Evolutionary conservation across 1,140 invertebrate genomes (phyloP).

Genomic region (Berghia stephanieae): DNA sequence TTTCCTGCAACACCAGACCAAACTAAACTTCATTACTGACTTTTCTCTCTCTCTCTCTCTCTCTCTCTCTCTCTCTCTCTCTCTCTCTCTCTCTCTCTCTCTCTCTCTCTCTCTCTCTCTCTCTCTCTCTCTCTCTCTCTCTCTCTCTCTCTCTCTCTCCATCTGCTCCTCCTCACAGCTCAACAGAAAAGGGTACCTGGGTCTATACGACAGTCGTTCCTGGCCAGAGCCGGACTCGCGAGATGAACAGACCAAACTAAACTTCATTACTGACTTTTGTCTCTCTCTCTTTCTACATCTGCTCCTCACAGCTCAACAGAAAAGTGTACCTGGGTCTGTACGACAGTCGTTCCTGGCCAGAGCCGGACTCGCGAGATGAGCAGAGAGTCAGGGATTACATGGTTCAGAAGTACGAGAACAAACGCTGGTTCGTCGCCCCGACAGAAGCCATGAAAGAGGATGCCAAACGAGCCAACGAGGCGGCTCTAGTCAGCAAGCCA

Average conservation of each 20-base stretch:
- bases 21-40: too few relatives aligned
- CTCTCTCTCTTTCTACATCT: constrained; percentile 38
- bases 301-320: constrained; percentile 80
- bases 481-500: constrained; percentile 48
- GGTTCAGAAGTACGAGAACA: constrained; percentile 92
- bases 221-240: constrained; percentile 71
- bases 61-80: too few relatives aligned
- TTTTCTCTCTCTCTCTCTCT: too few relatives aligned
- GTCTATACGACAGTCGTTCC: constrained; percentile 74
- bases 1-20: too few relatives aligned
- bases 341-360: constrained; percentile 67
- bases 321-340: constrained; percentile 90
- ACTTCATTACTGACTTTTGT: too few relatives aligned
- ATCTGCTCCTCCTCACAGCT: constrained; percentile 71
- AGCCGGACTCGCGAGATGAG: constrained; percentile 80
- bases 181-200: constrained; percentile 90
- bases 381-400: constrained; percentile 90
- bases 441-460: constrained; percentile 63
- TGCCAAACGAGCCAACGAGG: constrained; percentile 58
- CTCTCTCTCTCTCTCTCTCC: too few relatives aligned
- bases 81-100: too few relatives aligned
- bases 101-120: too few relatives aligned
- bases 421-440: constrained; percentile 72
- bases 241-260: constrained; percentile 92
- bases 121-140: too few relatives aligned